phyloP scores from a whole-genome alignment of 2,888 invertebrate genomes.

The Theristus sp. region DNA sequence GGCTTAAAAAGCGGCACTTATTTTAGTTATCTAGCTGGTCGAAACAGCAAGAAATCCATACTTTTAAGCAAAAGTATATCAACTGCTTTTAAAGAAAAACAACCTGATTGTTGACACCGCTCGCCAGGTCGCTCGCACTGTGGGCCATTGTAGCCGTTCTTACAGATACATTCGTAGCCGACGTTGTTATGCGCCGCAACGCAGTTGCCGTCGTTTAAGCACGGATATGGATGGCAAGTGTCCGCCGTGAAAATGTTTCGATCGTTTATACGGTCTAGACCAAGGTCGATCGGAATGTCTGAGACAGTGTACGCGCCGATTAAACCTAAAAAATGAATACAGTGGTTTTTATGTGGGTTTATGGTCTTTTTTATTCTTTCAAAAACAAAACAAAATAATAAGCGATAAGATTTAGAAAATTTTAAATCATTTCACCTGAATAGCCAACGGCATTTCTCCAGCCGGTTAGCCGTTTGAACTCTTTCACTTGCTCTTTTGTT shows the following conservation, averaged over 20 bases:
- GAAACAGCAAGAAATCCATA: no score
- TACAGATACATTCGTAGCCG: neutral
- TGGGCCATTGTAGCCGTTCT: neutral
- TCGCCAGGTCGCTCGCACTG: neutral
- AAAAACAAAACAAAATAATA: no score
- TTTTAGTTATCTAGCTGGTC: no score
- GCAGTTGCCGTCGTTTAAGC: neutral
- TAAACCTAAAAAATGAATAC: neutral
- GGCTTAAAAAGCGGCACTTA: no score
- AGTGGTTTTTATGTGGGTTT: neutral
- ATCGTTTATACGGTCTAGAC: neutral
- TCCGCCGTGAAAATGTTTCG: neutral
- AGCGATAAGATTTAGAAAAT: no score
- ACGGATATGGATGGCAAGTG: neutral
- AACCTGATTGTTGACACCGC: neutral
- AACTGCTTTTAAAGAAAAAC: no score
- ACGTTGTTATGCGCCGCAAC: neutral
- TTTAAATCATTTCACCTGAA: neutral
- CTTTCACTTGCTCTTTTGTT: neutral
- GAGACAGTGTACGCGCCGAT: neutral
- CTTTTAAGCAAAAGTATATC: no score
- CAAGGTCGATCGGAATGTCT: neutral
- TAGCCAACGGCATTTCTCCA: neutral
- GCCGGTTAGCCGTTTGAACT: neutral
- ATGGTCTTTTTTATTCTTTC: no score